Base-by-base conservation (phyloP, 2,797 vertebrate species). In the Anableps anableps region DNA sequence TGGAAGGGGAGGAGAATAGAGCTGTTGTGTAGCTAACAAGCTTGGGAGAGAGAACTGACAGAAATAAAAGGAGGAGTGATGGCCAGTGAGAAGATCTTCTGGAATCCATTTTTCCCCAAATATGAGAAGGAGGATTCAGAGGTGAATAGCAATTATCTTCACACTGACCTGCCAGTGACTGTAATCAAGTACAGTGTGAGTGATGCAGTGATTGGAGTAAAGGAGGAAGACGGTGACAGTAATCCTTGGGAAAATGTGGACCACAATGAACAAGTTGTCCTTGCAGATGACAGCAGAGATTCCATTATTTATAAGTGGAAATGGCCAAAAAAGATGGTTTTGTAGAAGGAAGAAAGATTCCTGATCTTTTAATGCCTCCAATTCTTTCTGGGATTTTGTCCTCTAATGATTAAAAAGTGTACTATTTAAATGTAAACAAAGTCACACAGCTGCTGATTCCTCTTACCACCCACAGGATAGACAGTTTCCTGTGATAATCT, bases 241-340 rank as follows among this genome's bases (percentile, higher is more conserved):
- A 90, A 94, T 92, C 90, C 88, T 90, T 95, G 94, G 93, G 94
- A 95, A 95, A 95, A 91, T 92, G 85, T 80, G 80, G 75, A 60
- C 88, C 83, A 93, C 87, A 94, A 92, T 92, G 91, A 71, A 93
- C 85, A 88, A 81, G 80, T 78, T 78, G 85, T 83, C 84, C 83
- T 88, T 83, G 73, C 83, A 89, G 90, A 84, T 41, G 79, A 79
- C 80, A 64, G 83, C 78, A 48, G 83, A 17, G 78, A 83, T 90
- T 87, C 90, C 87, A 60, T 83, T 72, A 70, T 72, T 41, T 86
- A 81, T 86, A 86, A 87, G 79, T 45, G 0, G 29, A 83, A 31
- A 74, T 41, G 43, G 16, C 62, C 48, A 74, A 66, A 75, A 87
- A 70, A 50, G 50, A 77, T 73, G 62, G 79, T 74, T 26, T 60